Percentiles rank a stretch among this genome's conserved stretches.
phyloP scores from a whole-genome alignment of 2,113 vertebrate genomes.

The Ovis canadensis region DNA sequence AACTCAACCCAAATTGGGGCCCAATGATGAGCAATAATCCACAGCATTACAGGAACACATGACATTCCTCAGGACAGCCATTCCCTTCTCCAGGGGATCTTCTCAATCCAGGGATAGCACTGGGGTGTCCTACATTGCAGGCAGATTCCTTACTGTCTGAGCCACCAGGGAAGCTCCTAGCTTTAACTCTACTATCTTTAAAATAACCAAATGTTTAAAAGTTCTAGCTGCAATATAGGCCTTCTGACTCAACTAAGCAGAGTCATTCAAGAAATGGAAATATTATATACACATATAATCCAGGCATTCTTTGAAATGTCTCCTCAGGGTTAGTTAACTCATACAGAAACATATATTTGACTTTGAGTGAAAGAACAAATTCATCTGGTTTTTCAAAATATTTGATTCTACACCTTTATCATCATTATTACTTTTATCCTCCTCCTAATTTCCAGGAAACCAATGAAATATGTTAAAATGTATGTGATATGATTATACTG shows the following conservation, averaged over 20 bases:
- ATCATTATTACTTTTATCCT: background rate
- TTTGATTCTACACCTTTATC: background rate
- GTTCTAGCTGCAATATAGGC: background rate
- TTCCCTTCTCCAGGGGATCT: background rate
- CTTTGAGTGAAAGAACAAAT: background rate
- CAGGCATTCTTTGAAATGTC: background rate
- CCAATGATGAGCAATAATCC: background rate
- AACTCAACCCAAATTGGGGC: background rate
- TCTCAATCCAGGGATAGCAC: background rate
- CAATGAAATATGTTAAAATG: background rate
- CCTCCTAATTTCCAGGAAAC: background rate
- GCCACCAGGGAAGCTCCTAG: background rate
- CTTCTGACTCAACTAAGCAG: background rate
- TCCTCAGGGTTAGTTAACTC: background rate
- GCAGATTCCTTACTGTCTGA: background rate
- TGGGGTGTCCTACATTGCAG: background rate
- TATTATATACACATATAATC: background rate
- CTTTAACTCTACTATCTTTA: conserved; percentile 3
- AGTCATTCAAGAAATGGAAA: background rate
- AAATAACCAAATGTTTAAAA: background rate
- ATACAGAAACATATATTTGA: background rate
- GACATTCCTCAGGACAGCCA: background rate
- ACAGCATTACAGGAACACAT: background rate
- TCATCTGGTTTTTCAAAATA: background rate
- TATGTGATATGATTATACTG: background rate